Percentiles rank a stretch among this genome's conserved stretches.
These are phyloP conservation scores for Drosophila obscura DNA, from an alignment of 1,140 invertebrate species.

Conservation along the genomic window DNA sequence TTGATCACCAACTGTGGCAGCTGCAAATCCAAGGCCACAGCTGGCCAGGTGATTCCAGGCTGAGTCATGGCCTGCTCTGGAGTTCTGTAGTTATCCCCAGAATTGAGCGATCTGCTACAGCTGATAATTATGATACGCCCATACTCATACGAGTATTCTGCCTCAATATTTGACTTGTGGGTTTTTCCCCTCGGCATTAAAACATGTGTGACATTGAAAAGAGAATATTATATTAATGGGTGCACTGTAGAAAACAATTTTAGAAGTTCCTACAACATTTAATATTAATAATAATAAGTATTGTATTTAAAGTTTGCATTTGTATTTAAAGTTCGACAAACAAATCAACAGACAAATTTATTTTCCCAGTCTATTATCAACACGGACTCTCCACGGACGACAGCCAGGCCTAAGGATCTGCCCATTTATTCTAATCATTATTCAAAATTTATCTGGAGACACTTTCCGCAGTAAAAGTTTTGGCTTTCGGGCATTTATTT, in stretches of 20 bases:
- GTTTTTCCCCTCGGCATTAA: too few relatives aligned
- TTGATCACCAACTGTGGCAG: constrained; percentile 56
- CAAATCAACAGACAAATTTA: too few relatives aligned
- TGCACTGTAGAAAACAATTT: too few relatives aligned
- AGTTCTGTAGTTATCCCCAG: constrained; percentile 18
- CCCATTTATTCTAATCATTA: neutral
- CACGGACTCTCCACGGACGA: too few relatives aligned
- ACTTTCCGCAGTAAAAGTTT: neutral
- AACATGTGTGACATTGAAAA: too few relatives aligned
- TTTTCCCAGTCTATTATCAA: too few relatives aligned
- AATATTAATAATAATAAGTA: too few relatives aligned
- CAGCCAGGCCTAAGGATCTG: too few relatives aligned
- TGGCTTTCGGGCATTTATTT: constrained; percentile 26
- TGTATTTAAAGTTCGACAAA: too few relatives aligned
- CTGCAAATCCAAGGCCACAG: constrained; percentile 66
- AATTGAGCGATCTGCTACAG: constrained; percentile 13
- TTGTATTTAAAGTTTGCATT: too few relatives aligned
- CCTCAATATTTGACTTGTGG: neutral
- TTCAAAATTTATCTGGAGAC: constrained; percentile 9
- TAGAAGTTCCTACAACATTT: too few relatives aligned
- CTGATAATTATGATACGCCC: constrained; percentile 11
- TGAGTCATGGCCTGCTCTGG: constrained; percentile 41
- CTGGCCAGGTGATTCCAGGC: constrained; percentile 39
- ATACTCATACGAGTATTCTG: neutral
- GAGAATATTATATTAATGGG: too few relatives aligned